Base-by-base conservation (phyloP, 2,797 vertebrate genomes). In the Xenentodon cancila region DNA sequence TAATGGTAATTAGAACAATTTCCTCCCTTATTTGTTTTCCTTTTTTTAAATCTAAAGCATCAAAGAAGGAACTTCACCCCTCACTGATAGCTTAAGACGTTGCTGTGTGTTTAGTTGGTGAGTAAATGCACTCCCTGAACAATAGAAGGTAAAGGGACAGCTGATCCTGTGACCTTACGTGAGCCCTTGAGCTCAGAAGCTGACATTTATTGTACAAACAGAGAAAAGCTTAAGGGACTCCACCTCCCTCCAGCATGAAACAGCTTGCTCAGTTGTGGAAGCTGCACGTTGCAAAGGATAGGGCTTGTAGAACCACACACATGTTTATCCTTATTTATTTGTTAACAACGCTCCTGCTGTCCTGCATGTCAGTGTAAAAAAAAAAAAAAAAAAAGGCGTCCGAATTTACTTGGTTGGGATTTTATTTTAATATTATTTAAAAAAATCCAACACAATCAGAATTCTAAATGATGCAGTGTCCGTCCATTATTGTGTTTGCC, bases 151-250 rank as follows among this genome's bases (percentile, higher is more conserved):
- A 84, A 80, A 77, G 56, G 81, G 65, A 70, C 47, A 59, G 19
- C 60, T 75, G 80, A 76, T 81, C 60, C 73, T 57, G 44, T 44
- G 46, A 71, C 62, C 68, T 82, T 85, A 81, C 80, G 76, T 77
- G 79, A 71, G 58, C 77, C 64, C 70, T 15, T 5, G 60, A 74
- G 83, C 78, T 78, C 66, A 73, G 55, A 71, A 64, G 73, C 59
- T 32, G 19, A 74, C 66, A 66, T 84, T 83, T 75, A 68, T 69
- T 76, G 64, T 73, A 56, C 48, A 73, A 66, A 73, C 73, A 84
- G 80, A 77, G 66, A 82, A 76, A 74, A 40, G 59, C 61, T 75
- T 62, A 68, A 73, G 66, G 71, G 70, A 79, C 46, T 57, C 68
- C 61, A 83, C 71, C 84, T 76, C 63, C 16, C 22, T 77, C 46